Evolutionary conservation across 2,797 vertebrate genomes (phyloP).

Genomic region (Sebastes steindachneri): DNA sequence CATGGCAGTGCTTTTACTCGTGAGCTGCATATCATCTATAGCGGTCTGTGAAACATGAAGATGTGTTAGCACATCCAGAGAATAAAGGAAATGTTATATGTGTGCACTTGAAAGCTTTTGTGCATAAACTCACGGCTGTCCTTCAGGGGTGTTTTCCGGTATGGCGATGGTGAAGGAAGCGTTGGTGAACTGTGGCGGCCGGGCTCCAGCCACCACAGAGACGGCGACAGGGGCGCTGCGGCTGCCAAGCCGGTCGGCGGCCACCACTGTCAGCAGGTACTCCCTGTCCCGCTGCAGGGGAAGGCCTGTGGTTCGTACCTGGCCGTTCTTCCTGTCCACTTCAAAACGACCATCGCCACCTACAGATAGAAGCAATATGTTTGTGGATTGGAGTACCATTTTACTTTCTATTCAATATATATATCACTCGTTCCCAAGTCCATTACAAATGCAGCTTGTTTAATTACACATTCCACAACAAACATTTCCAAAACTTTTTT

Average conservation of each 20-base stretch:
- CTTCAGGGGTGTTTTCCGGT: constrained; percentile 83
- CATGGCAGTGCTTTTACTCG: background rate
- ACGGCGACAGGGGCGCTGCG: constrained; percentile 83
- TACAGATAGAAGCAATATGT: constrained; percentile 43
- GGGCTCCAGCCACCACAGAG: constrained; percentile 86
- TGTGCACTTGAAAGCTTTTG: background rate
- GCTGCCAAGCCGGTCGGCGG: constrained; percentile 86
- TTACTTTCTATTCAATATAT: background rate
- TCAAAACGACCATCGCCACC: constrained; percentile 89
- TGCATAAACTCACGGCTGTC: constrained; percentile 84
- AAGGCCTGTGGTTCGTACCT: constrained; percentile 87
- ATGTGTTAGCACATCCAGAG: background rate
- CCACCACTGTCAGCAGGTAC: constrained; percentile 87
- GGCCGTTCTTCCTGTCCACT: constrained; percentile 88
- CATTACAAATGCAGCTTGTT: background rate
- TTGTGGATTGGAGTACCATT: background rate
- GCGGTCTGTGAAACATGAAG: background rate
- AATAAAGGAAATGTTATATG: background rate
- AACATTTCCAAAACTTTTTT: background rate
- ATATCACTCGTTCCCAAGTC: background rate
- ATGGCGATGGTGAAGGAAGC: constrained; percentile 83
- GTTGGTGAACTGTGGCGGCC: constrained; percentile 89
- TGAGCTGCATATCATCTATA: background rate
- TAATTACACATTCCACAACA: background rate
- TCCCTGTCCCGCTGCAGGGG: constrained; percentile 86